A percentile compares a stretch with the other conserved stretches of the same genome.
phyloP scores from a whole-genome alignment of 2,113 vertebrate species.

The Aramus guarauna region DNA sequence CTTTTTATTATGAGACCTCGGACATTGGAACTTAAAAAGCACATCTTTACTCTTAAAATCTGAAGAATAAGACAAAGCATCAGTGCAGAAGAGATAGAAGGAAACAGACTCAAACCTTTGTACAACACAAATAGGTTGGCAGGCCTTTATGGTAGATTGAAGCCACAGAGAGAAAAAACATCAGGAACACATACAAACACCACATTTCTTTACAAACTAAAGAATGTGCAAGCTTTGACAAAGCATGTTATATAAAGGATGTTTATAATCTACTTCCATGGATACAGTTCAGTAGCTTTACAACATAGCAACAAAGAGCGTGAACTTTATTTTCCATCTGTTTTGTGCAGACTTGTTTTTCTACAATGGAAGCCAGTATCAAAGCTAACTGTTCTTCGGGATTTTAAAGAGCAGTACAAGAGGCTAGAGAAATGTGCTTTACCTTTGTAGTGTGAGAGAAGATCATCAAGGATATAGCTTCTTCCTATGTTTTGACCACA shows the following conservation, averaged over 20 bases:
- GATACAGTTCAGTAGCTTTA: constrained; percentile 53
- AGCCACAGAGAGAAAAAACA: constrained; percentile 1
- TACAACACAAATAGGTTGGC: background rate
- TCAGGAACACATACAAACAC: constrained; percentile 33
- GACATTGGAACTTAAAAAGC: background rate
- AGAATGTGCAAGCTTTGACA: constrained; percentile 39
- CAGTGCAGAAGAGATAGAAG: background rate
- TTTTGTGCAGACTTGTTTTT: background rate
- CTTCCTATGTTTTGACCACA: background rate
- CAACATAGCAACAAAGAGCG: constrained; percentile 6
- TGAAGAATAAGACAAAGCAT: background rate
- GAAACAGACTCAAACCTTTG: background rate
- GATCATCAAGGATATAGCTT: background rate
- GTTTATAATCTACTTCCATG: constrained; percentile 55
- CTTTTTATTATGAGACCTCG: background rate
- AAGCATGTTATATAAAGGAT: constrained; percentile 36
- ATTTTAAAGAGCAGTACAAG: background rate
- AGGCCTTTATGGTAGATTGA: background rate
- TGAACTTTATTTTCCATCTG: constrained; percentile 52
- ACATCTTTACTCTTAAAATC: background rate
- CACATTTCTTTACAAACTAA: constrained; percentile 41
- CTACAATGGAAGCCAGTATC: background rate
- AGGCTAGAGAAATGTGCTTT: background rate
- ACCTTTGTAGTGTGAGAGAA: background rate
- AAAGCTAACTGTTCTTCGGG: background rate